Evolutionary conservation across 2,113 vertebrate species (phyloP).

Genomic region (Aleadryas rufinucha): DNA sequence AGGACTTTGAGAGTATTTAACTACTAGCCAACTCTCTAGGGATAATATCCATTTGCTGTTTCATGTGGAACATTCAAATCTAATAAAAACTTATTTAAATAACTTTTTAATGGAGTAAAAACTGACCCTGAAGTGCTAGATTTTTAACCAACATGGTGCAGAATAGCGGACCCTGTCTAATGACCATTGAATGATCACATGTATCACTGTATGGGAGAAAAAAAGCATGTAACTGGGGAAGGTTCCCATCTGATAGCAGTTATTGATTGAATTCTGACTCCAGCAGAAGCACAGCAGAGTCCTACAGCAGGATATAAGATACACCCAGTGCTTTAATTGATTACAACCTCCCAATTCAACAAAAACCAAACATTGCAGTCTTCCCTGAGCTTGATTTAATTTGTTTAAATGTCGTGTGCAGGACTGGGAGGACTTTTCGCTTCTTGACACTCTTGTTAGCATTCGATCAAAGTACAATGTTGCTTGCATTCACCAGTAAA

Average conservation of each 20-base stretch:
- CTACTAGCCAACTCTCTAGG: not conserved
- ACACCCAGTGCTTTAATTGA: not conserved
- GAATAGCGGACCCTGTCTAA: not conserved
- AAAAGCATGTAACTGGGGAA: not conserved
- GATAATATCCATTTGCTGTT: not conserved
- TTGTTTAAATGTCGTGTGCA: slow-evolving; percentile 8
- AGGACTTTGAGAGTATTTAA: not conserved
- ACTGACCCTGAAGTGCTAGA: not conserved
- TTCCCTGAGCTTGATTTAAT: slow-evolving; percentile 20
- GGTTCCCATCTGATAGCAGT: not conserved
- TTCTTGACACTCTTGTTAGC: not conserved
- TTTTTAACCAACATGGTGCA: not conserved
- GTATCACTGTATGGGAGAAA: not conserved
- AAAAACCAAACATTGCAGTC: not conserved
- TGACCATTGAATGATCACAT: not conserved
- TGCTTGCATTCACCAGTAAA: not conserved
- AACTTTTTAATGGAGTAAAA: not conserved
- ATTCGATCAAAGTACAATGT: not conserved
- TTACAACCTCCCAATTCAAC: not conserved
- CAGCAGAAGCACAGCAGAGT: not conserved
- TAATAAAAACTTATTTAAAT: not conserved
- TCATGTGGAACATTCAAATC: not conserved
- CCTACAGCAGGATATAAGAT: not conserved
- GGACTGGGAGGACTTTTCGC: not conserved
- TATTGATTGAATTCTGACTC: not conserved